Evolutionary conservation across 1,140 invertebrate genomes (phyloP).

Genomic region (Carposina sasakii): DNA sequence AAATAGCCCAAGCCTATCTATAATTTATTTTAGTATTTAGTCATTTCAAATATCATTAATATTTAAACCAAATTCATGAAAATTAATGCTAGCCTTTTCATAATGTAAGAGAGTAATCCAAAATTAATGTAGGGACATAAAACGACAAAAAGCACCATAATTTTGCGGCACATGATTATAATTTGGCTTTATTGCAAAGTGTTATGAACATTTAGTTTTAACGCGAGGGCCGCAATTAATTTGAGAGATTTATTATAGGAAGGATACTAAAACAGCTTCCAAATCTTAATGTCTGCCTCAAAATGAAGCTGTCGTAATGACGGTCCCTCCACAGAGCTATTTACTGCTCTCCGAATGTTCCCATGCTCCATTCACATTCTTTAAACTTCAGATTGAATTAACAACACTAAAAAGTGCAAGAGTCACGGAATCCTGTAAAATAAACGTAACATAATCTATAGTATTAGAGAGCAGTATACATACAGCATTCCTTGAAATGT

Average conservation of each 20-base stretch:
- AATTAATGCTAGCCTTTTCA: too few relatives aligned
- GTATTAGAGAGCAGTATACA: slow-evolving; percentile 33
- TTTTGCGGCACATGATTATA: too few relatives aligned
- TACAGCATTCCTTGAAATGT: slow-evolving; percentile 43
- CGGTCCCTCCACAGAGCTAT: slow-evolving; percentile 44
- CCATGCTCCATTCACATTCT: slow-evolving; percentile 44
- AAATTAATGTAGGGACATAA: too few relatives aligned
- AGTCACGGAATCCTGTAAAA: slow-evolving; percentile 36
- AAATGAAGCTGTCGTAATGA: slow-evolving; percentile 52
- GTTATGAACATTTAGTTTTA: too few relatives aligned
- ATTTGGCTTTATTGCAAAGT: too few relatives aligned
- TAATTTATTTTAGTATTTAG: too few relatives aligned
- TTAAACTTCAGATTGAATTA: slow-evolving; percentile 42
- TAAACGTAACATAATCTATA: slow-evolving; percentile 45
- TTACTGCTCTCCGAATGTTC: slow-evolving; percentile 48
- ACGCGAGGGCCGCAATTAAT: too few relatives aligned
- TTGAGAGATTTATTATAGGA: slow-evolving; percentile 52
- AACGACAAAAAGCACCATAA: too few relatives aligned
- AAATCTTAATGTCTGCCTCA: slow-evolving; percentile 47
- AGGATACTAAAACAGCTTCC: slow-evolving; percentile 45
- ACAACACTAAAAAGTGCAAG: slow-evolving; percentile 43
- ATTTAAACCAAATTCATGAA: too few relatives aligned
- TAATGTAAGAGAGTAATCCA: too few relatives aligned
- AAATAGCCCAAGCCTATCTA: too few relatives aligned
- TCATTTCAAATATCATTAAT: too few relatives aligned